phyloP scores from a whole-genome alignment of 2,113 vertebrate genomes.

The Glareola pratincola region DNA sequence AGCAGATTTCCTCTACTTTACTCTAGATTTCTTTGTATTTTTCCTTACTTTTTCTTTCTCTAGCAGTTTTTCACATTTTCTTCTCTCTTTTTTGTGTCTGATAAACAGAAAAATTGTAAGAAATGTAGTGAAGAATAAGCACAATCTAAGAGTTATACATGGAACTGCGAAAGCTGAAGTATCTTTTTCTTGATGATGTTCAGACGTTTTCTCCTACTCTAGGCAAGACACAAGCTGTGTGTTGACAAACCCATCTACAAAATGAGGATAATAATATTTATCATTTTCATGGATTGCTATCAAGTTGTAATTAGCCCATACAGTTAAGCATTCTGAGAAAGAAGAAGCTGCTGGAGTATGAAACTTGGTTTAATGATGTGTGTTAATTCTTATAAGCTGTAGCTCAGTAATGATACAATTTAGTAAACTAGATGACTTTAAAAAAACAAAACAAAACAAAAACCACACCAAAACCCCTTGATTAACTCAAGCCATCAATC shows the following conservation, averaged over 20 bases:
- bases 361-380: not conserved
- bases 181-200: not conserved
- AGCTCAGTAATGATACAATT: not conserved
- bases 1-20: not conserved
- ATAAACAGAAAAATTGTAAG: not conserved
- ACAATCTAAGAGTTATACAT: not conserved
- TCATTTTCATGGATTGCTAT: not conserved
- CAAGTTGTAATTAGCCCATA: not conserved
- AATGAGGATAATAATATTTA: not conserved
- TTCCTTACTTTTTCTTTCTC: not conserved
- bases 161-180: not conserved
- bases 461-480: accelerated
- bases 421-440: not conserved
- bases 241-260: not conserved
- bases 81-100: not conserved
- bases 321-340: not conserved
- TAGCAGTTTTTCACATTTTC: not conserved
- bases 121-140: not conserved
- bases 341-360: not conserved
- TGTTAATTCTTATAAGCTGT: not conserved
- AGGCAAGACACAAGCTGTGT: not conserved
- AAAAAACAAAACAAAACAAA: not conserved
- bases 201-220: not conserved
- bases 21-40: not conserved
- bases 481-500: not conserved